A percentile compares a stretch with the other conserved stretches of the same genome.
Conservation (phyloP, 2,888 invertebrate species). For the Meloe dianella region DNA sequence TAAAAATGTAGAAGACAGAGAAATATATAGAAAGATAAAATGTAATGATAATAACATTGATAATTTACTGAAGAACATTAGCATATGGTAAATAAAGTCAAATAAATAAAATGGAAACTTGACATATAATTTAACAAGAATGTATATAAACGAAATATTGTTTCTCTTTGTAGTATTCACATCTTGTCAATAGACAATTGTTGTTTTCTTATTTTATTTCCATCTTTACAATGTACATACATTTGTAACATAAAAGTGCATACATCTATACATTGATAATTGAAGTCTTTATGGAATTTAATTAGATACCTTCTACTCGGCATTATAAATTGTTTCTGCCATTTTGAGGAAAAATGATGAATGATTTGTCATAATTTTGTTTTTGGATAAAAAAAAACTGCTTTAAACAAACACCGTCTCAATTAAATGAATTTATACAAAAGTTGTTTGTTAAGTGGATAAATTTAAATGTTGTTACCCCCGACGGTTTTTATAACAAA, state of each 20-base stretch:
- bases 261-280: neutral
- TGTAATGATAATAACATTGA: slow-evolving; percentile 38
- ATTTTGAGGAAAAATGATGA: too few species aligned
- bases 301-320: neutral
- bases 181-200: slow-evolving; percentile 5
- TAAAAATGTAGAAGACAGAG: neutral
- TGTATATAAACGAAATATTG: slow-evolving; percentile 30
- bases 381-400: neutral
- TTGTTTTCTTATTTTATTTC: neutral
- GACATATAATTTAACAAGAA: slow-evolving; percentile 34
- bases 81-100: slow-evolving; percentile 36
- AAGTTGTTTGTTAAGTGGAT: neutral
- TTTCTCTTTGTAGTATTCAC: slow-evolving; percentile 13
- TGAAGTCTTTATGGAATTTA: neutral
- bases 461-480: neutral
- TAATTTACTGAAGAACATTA: slow-evolving; percentile 35
- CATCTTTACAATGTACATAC: neutral
- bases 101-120: slow-evolving; percentile 37
- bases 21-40: slow-evolving; percentile 16
- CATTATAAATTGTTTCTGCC: neutral
- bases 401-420: neutral
- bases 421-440: neutral
- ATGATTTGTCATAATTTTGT: too few species aligned
- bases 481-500: too few species aligned
- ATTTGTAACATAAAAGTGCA: neutral